Base-by-base conservation (phyloP, 2,888 invertebrate genomes). In the Incurvaria masculella region DNA sequence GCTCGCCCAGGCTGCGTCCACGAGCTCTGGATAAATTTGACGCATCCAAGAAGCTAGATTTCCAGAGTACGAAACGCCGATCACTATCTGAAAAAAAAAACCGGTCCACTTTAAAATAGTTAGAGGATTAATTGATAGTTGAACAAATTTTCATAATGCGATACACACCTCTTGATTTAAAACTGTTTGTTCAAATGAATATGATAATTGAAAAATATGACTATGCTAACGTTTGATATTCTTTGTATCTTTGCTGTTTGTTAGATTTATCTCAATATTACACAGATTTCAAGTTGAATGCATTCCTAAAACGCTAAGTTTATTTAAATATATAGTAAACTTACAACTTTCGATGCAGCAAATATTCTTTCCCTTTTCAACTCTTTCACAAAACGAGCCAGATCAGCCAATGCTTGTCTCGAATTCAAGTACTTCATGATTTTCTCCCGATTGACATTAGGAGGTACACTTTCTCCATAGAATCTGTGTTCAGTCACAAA, bases 41-140 rank as follows among this genome's bases (percentile, higher is more conserved):
- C 60, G 67, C 63, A 72, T 64, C 75, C 75, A 75, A 1, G 71
- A 71, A 17, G 76, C 75, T 53, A 76, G 62, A 47, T 72, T 76
- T 5, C 71, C 75, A 2, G 73, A 61, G 48, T 76, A 75, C 2
- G 74, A 75, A 10, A 73, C 73, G 27, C 75, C 76, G 19, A 75
- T 59, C 2, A 71, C 64, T 0, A 76, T n/a, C 33, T 33, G 33
- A 33, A 23, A 33, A 33, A n/a, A n/a, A n/a, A n/a, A n/a, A n/a
- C n/a, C n/a, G n/a, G n/a, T n/a, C n/a, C n/a, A n/a, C n/a, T n/a
- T n/a, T n/a, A n/a, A n/a, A n/a, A n/a, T n/a, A n/a, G n/a, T n/a
- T n/a, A n/a, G n/a, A n/a, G n/a, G n/a, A n/a, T n/a, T n/a, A n/a
- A n/a, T n/a, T n/a, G n/a, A n/a, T n/a, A n/a, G n/a, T n/a, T n/a